Conservation (phyloP, 2,113 vertebrate species). For the Leucopsar rothschildi region DNA sequence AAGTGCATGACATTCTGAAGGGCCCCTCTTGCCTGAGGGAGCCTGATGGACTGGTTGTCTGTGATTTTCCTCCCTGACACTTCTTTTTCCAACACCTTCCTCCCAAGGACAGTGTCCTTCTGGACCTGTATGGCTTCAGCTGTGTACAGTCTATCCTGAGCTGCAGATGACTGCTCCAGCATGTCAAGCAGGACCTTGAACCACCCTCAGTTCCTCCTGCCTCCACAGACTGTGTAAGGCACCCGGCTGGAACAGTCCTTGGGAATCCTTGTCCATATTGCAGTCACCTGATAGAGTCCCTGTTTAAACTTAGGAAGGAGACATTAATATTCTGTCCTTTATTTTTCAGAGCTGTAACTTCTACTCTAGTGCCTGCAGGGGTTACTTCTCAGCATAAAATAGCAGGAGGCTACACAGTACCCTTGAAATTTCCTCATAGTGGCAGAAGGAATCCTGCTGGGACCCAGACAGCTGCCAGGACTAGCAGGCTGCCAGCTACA, state of each 20-base stretch:
- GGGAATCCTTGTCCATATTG: background rate
- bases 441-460: background rate
- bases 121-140: background rate
- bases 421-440: background rate
- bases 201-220: background rate
- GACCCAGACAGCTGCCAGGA: background rate
- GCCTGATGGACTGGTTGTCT: rapidly evolving
- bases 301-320: background rate
- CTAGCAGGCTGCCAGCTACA: background rate
- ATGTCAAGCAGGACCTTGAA: background rate
- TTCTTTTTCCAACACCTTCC: background rate
- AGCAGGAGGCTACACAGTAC: background rate
- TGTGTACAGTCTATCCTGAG: background rate
- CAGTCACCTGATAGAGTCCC: background rate
- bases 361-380: background rate
- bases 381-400: background rate
- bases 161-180: background rate
- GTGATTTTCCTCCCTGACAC: background rate
- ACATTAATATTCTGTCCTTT: background rate
- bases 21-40: background rate
- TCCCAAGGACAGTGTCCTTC: background rate
- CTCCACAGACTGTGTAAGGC: background rate
- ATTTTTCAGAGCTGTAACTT: background rate
- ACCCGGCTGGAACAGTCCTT: background rate
- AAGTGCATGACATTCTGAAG: background rate